phyloP scores from a whole-genome alignment of 1,140 invertebrate genomes.

The Euura saliciscinereae region DNA sequence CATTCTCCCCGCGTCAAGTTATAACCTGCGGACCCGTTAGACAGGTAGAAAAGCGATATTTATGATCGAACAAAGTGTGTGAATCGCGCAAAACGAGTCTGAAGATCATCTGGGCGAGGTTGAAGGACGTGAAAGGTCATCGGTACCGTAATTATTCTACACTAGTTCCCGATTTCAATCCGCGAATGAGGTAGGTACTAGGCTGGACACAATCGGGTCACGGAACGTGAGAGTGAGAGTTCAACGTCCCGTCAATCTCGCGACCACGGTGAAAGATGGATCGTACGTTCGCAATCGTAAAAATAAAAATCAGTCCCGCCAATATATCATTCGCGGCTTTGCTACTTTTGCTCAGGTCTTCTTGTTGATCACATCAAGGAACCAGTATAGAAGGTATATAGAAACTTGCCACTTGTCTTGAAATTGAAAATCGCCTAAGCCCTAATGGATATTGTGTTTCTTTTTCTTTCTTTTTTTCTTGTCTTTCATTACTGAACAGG shows the following conservation, averaged over 20 bases:
- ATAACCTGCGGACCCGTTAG: background rate
- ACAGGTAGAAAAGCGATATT: background rate
- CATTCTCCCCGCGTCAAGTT: background rate
- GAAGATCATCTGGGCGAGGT: constrained; percentile 4
- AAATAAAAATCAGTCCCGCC: background rate
- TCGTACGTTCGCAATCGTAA: background rate
- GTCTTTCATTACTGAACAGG: background rate
- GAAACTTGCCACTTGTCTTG: background rate
- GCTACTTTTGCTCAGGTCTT: too few relatives aligned
- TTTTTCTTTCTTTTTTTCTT: background rate
- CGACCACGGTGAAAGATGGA: background rate
- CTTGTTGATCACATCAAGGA: too few relatives aligned
- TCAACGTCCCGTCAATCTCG: background rate
- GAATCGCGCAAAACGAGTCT: too few relatives aligned
- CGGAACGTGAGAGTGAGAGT: constrained; percentile 2
- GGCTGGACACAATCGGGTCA: background rate
- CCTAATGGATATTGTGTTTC: background rate
- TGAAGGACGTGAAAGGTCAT: background rate
- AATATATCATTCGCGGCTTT: too few relatives aligned
- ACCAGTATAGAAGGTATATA: too few relatives aligned
- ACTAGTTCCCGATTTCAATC: background rate
- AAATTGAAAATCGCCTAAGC: background rate
- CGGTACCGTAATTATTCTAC: background rate
- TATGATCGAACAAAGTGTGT: too few relatives aligned
- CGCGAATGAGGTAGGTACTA: too few relatives aligned